Conservation (phyloP, 2,888 invertebrate species). For the Chromoteleia sp. region DNA sequence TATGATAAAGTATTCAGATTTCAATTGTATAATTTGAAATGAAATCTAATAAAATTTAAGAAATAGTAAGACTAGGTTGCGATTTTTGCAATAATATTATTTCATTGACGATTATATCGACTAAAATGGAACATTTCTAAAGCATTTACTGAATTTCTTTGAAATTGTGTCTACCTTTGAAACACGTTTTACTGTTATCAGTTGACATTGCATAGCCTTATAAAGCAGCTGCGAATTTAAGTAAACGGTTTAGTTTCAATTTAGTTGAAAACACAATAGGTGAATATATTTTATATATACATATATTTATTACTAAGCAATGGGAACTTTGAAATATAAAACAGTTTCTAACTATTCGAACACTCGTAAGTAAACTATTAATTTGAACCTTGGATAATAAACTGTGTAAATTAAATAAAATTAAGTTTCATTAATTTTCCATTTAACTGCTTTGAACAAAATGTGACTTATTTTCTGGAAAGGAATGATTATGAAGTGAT, state of each 20-base stretch:
- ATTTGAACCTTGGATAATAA: no score
- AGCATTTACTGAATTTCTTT: conserved; percentile 23
- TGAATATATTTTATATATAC: conserved; percentile 54
- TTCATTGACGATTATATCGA: conserved; percentile 1
- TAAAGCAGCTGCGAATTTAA: conserved; percentile 73
- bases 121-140: not conserved
- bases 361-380: no score
- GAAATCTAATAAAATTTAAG: no score
- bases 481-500: no score
- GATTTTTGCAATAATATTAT: no score
- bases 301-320: not conserved
- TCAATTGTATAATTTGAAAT: no score
- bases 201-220: conserved; percentile 69
- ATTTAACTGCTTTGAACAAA: no score
- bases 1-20: no score
- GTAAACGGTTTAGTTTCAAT: conserved; percentile 70
- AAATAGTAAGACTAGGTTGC: no score
- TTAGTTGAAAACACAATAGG: conserved; percentile 37
- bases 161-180: conserved; percentile 61
- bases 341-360: not conserved
- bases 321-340: not conserved
- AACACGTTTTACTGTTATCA: conserved; percentile 76
- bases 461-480: no score
- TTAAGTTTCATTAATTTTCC: no score
- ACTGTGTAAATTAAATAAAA: no score